Percentiles rank a stretch among this genome's conserved stretches.
Conservation (phyloP, 2,797 vertebrate genomes). For the Clarias platycephalus region DNA sequence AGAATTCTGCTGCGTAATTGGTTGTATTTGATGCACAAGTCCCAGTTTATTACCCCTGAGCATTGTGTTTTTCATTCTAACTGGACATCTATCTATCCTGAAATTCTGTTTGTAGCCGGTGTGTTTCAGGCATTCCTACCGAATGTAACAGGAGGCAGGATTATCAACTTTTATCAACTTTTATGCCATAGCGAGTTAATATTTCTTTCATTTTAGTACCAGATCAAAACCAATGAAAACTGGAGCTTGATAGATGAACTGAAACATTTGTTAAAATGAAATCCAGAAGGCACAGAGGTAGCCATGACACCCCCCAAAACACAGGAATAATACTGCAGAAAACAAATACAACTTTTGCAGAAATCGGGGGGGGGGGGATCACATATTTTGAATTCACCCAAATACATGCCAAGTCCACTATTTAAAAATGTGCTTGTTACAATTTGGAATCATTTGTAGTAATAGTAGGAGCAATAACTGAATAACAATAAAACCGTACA, state of each 20-base stretch:
- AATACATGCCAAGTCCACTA: not conserved
- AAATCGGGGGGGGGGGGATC: not conserved
- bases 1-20: not conserved
- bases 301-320: not conserved
- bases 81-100: not conserved
- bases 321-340: slow-evolving; percentile 1
- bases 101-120: too few relatives aligned
- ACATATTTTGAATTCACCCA: not conserved
- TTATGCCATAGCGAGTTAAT: too few relatives aligned
- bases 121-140: too few relatives aligned
- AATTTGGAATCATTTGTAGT: slow-evolving; percentile 3
- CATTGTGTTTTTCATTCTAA: slow-evolving; percentile 37
- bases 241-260: not conserved
- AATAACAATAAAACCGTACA: slow-evolving; percentile 20
- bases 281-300: slow-evolving; percentile 38
- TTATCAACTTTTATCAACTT: too few relatives aligned
- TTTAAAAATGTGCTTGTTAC: slow-evolving; percentile 33
- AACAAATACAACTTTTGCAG: slow-evolving; percentile 1
- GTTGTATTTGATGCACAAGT: not conserved
- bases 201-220: too few relatives aligned
- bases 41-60: slow-evolving; percentile 36
- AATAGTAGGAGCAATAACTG: not conserved
- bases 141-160: too few relatives aligned
- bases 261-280: slow-evolving; percentile 29
- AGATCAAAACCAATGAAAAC: not conserved